phyloP scores from a whole-genome alignment of 2,888 invertebrate genomes.

The Orchesellides sinensis region DNA sequence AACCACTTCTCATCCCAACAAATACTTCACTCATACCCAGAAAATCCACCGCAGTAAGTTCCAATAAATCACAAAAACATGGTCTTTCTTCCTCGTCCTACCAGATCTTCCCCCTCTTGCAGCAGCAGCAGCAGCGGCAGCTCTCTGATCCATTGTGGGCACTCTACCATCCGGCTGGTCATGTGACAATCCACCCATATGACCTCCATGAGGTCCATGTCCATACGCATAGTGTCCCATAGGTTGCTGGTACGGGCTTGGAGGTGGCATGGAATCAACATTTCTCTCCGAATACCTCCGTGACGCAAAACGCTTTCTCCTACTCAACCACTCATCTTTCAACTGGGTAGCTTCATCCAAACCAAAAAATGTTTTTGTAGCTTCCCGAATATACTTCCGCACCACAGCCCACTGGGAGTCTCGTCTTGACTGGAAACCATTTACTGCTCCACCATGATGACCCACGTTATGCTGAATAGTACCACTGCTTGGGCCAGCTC shows the following conservation, averaged over 20 bases:
- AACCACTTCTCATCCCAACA: background rate
- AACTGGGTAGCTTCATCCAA: constrained; percentile 69
- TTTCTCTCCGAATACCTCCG: constrained; percentile 74
- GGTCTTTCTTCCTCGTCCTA: constrained; percentile 74
- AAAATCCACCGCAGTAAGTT: constrained; percentile 74
- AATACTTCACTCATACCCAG: constrained; percentile 66
- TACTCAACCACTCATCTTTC: constrained; percentile 74
- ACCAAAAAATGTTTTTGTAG: constrained; percentile 70
- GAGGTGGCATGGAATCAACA: constrained; percentile 75
- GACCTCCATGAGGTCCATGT: constrained; percentile 56
- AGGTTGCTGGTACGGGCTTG: constrained; percentile 73
- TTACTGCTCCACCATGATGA: constrained; percentile 41
- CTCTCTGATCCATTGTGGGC: constrained; percentile 68
- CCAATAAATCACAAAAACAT: constrained; percentile 75
- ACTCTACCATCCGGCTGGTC: constrained; percentile 70
- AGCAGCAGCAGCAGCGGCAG: constrained; percentile 51
- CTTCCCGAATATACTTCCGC: constrained; percentile 71
- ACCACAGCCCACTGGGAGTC: constrained; percentile 71
- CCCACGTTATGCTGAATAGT: constrained; percentile 36
- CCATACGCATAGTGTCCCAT: constrained; percentile 61
- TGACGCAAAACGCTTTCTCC: constrained; percentile 73
- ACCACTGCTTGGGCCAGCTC: constrained; percentile 54
- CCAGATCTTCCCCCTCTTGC: constrained; percentile 60
- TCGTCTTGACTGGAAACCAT: constrained; percentile 34
- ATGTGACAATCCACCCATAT: constrained; percentile 44